Evolutionary conservation across 2,888 invertebrate genomes (phyloP), one percentile per base, ranked within the genome.

Genomic region (Heteromurus nitidus): DNA sequence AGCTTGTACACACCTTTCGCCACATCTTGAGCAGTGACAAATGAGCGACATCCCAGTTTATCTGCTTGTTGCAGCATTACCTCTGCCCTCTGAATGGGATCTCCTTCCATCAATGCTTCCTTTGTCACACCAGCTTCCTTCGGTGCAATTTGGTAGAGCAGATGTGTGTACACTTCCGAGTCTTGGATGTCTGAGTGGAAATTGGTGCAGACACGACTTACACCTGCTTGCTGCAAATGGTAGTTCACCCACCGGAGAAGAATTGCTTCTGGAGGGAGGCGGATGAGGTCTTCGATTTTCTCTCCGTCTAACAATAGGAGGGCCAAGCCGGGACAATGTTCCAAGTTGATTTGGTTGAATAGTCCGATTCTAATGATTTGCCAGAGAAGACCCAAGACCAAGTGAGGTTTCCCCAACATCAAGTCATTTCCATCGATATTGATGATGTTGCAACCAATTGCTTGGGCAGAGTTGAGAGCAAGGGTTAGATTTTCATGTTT

Each of bases 341-440:
- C 96, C 88, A 99, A 90, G 16, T 98, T 98, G 88, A 99, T 99
- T 90, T 99, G 98, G 90, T 97, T 98, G 91, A 99, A 97, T 69
- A 99, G 92, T 88, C 99, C 99, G 88, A 99, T 99, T 92, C 99
- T 93, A 88, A 99, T 99, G 88, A 99, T 98, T 91, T 99, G 99
- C 99, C 99, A 99, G 28, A 99, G 91, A 0, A 99, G 92, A 69
- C 99, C 99, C 80, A 99, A 92, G 36, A 99, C 97, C 89, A 99
- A 91, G 91, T 99, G 99, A 1, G 97, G 97, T 88, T 92, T 93
- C 88, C 95, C 99, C 90, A 96, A 96, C 79, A 95, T 94, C 88
- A 99, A 90, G 89, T 98, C 98, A 88, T 97, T 97, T 0, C 97
- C 97, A 89, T 98, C 98, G 84, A 99, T 98, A 90, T 99, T 99